Percentiles rank a stretch among this genome's conserved stretches.
Evolutionary conservation across 2,888 invertebrate species (phyloP).

Genomic region (Endomychus coccineus): DNA sequence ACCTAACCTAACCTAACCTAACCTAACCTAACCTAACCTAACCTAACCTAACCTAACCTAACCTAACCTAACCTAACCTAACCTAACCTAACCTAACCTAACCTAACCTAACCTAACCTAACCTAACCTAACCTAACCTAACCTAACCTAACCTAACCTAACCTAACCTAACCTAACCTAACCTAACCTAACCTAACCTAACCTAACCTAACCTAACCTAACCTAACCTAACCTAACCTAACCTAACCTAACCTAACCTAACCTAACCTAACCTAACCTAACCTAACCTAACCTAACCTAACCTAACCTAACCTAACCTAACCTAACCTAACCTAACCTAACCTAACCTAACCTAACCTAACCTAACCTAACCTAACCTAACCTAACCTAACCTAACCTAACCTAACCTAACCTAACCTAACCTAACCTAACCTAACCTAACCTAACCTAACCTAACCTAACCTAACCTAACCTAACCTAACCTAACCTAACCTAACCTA

Average conservation of each 20-base stretch:
- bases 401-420: background rate
- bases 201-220: slow-evolving; percentile 6
- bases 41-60: slow-evolving; percentile 1
- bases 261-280: too few relatives aligned
- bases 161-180: slow-evolving; percentile 9
- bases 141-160: slow-evolving; percentile 5
- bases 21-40: slow-evolving; percentile 2
- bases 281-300: slow-evolving; percentile 3
- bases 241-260: slow-evolving; percentile 15
- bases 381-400: slow-evolving; percentile 2
- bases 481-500: slow-evolving; percentile 9
- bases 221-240: slow-evolving; percentile 8
- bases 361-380: slow-evolving; percentile 3
- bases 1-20: slow-evolving; percentile 4
- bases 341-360: slow-evolving; percentile 5
- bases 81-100: slow-evolving; percentile 4
- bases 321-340: background rate
- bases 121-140: background rate
- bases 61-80: slow-evolving; percentile 8
- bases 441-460: slow-evolving; percentile 8
- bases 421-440: slow-evolving; percentile 7
- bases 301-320: slow-evolving; percentile 3
- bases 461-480: slow-evolving; percentile 7
- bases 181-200: slow-evolving; percentile 7
- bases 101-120: slow-evolving; percentile 1